Evolutionary conservation across 2,113 vertebrate species (phyloP), one percentile per base, ranked within the genome.

Genomic region (Lophotis ruficrista): DNA sequence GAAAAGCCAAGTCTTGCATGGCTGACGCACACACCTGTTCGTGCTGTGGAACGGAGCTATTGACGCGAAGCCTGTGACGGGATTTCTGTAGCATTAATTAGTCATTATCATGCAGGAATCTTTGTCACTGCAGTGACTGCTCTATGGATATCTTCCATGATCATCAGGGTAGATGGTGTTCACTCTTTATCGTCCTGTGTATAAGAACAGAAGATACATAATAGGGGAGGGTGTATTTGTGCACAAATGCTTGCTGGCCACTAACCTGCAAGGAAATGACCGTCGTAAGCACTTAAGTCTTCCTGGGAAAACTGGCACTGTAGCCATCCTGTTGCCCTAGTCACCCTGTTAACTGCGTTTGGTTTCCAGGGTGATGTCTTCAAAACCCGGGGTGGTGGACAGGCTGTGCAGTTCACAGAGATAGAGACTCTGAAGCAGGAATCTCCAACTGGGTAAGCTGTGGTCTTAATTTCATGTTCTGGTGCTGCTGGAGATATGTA

Each of bases 371-470:
- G 99, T 10, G 99, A 99, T 3, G 99, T 99, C n/a, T 99, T 98
- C 80, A 99, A 98, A 96, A 99, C 99, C 53, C 97, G 99, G 87
- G 98, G 99, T 7, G 99, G 99, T 0, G 99, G 99, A 82, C 99
- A 99, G 92, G 96, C 99, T 2, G 99, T 99, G 82, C 99, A 99
- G 87, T 99, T 99, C 97, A 99, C 99, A 0, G 99, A 99, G 79
- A 98, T 99, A 6, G 99, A 99, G 97, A 99, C 99, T 3, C 97
- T 99, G 61, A 99, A 97, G 82, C 99, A 99, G 87, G 98, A 99
- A 96, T 98, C 98, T 20, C 97, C 99, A 45, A 96, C 97, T 2
- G 97, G 96, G 81, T 97, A 97, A 96, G 97, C 87, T 64, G 38
- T 10, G 5, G 7, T 16, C 31, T 22, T 19, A 1, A 12, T 22